Evolutionary conservation across 2,113 vertebrate species (phyloP).

Genomic region (Sciurus niger): DNA sequence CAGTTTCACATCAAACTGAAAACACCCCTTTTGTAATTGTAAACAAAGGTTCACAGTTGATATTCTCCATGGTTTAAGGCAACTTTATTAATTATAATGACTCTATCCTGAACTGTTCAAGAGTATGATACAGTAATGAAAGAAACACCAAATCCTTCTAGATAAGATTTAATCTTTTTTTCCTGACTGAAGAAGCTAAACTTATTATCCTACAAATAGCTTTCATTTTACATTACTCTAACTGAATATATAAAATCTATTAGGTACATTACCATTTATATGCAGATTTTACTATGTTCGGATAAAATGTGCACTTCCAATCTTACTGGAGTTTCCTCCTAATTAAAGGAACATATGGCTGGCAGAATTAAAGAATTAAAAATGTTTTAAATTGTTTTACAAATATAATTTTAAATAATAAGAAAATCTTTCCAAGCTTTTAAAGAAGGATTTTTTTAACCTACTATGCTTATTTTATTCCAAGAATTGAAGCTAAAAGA

Average conservation of each 20-base stretch:
- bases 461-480: slow-evolving; percentile 42
- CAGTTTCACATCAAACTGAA: not conserved
- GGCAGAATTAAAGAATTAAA: slow-evolving; percentile 68
- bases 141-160: slow-evolving; percentile 59
- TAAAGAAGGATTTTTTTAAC: slow-evolving; percentile 36
- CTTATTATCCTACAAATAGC: slow-evolving; percentile 69
- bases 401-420: slow-evolving; percentile 77
- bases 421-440: not conserved
- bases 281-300: slow-evolving; percentile 69
- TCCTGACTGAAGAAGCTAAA: slow-evolving; percentile 49
- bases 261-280: slow-evolving; percentile 73
- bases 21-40: slow-evolving; percentile 29
- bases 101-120: slow-evolving; percentile 50
- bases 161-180: slow-evolving; percentile 63
- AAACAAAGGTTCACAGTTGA: slow-evolving; percentile 52
- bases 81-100: slow-evolving; percentile 65
- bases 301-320: slow-evolving; percentile 74
- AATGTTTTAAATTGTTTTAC: slow-evolving; percentile 69
- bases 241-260: slow-evolving; percentile 77
- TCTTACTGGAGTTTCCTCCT: slow-evolving; percentile 58
- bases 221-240: slow-evolving; percentile 72
- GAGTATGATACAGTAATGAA: slow-evolving; percentile 69
- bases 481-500: slow-evolving; percentile 35
- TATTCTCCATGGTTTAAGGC: slow-evolving; percentile 28
- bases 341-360: slow-evolving; percentile 76